phyloP scores from a whole-genome alignment of 2,797 vertebrate genomes.

The Enteromius afrohamiltoni region DNA sequence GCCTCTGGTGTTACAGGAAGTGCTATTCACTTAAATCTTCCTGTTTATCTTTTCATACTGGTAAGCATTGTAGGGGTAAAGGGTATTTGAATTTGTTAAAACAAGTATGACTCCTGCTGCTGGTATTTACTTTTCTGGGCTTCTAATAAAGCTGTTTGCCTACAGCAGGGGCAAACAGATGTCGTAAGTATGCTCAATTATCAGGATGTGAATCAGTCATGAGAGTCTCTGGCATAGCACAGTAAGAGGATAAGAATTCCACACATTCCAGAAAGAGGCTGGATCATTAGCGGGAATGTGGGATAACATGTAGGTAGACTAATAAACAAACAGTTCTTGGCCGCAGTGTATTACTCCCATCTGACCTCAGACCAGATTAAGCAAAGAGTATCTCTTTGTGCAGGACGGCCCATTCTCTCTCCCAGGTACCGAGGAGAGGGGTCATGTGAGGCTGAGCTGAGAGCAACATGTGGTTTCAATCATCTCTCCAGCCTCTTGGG shows the following conservation, averaged over 20 bases:
- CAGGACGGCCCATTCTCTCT: constrained; percentile 44
- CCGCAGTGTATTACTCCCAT: constrained; percentile 39
- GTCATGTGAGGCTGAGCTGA: constrained; percentile 58
- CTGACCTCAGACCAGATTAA: constrained; percentile 27
- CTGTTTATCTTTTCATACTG: constrained; percentile 7
- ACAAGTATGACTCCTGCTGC: not conserved
- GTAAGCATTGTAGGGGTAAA: not conserved
- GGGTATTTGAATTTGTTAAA: not conserved
- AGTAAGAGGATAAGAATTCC: constrained; percentile 68
- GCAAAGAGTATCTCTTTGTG: constrained; percentile 11
- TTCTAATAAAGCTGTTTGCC: not conserved
- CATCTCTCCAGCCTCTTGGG: constrained; percentile 52
- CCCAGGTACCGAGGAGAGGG: constrained; percentile 60
- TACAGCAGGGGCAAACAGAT: constrained; percentile 28
- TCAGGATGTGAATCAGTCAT: constrained; percentile 12
- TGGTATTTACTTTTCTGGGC: not conserved
- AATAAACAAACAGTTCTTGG: constrained; percentile 66
- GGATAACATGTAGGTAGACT: constrained; percentile 55
- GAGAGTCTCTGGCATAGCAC: constrained; percentile 26
- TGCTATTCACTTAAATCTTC: not conserved
- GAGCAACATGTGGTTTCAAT: constrained; percentile 75
- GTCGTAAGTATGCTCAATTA: constrained; percentile 17
- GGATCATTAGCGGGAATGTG: constrained; percentile 69
- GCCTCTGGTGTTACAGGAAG: not conserved
- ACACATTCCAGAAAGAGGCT: constrained; percentile 71